Conservation (phyloP, 2,888 invertebrate genomes). For the Cartodere bifasciata region DNA sequence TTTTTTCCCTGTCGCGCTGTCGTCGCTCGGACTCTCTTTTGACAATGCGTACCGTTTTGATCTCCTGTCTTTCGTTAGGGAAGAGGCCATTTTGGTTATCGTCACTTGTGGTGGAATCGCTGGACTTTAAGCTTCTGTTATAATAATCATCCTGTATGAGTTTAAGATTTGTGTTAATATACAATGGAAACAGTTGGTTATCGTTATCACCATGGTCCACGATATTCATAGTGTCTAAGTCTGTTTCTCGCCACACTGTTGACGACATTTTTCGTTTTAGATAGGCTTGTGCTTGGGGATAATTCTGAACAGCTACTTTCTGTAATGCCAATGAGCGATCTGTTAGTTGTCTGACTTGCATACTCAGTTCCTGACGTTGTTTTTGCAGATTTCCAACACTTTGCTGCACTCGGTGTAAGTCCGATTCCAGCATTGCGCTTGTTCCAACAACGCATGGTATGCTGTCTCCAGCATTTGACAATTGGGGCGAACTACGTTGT, state of each 20-base stretch:
- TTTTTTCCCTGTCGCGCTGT: constrained; percentile 66
- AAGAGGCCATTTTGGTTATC: constrained; percentile 21
- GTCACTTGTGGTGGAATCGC: constrained; percentile 28
- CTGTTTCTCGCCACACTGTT: constrained; percentile 82
- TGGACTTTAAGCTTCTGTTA: constrained; percentile 50
- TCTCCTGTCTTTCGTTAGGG: constrained; percentile 71
- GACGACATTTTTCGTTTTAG: too few relatives aligned
- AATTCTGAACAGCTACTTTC: constrained; percentile 6
- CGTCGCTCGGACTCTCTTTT: constrained; percentile 82
- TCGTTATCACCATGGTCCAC: constrained; percentile 53
- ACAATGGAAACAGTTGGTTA: constrained; percentile 44
- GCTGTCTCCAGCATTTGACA: constrained; percentile 34
- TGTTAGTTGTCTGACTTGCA: constrained; percentile 74
- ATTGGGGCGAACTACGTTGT: constrained; percentile 34
- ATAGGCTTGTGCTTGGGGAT: constrained; percentile 4
- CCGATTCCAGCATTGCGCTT: constrained; percentile 62
- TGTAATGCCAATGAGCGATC: constrained; percentile 62
- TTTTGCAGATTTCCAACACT: constrained; percentile 76
- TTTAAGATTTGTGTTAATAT: constrained; percentile 50
- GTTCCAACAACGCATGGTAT: constrained; percentile 39
- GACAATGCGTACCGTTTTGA: constrained; percentile 86
- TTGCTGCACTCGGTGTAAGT: constrained; percentile 70
- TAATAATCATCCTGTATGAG: constrained; percentile 25
- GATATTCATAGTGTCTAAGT: constrained; percentile 70
- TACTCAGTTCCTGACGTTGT: constrained; percentile 73